Evolutionary conservation across 2,888 invertebrate genomes (phyloP).

Genomic region (Chaetogeoica ovagalla): DNA sequence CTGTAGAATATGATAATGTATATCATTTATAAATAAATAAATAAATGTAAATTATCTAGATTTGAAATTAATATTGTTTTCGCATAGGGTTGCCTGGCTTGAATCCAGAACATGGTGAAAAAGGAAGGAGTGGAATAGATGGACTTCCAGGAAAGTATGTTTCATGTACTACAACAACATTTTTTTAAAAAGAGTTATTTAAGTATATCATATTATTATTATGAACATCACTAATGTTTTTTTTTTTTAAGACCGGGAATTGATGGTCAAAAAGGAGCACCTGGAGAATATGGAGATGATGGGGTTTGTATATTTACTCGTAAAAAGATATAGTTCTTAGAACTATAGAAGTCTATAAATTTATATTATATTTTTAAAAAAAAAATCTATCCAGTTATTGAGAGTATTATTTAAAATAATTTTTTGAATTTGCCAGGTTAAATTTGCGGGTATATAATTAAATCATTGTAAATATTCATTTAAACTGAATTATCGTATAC

Average conservation of each 20-base stretch:
- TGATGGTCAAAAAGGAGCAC: constrained; percentile 73
- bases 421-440: too few species aligned
- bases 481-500: too few species aligned
- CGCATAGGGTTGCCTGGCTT: constrained; percentile 67
- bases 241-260: constrained; percentile 63
- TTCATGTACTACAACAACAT: not conserved
- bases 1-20: too few species aligned
- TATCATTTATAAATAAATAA: not conserved
- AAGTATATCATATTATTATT: not conserved
- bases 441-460: too few species aligned
- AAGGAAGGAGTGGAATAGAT: constrained; percentile 58
- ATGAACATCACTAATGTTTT: not conserved
- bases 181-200: too few species aligned
- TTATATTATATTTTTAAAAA: not conserved
- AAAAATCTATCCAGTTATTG: too few species aligned
- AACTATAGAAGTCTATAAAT: not conserved
- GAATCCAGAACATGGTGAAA: constrained; percentile 60
- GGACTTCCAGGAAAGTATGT: constrained; percentile 62
- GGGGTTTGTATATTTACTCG: constrained; percentile 62
- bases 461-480: too few species aligned
- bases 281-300: constrained; percentile 73
- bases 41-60: not conserved
- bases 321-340: not conserved
- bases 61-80: constrained; percentile 1
- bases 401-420: too few species aligned